Percentiles rank a stretch among this genome's conserved stretches.
Evolutionary conservation across 2,797 vertebrate species (phyloP).

Genomic region (Hypotaenidia philippensis): DNA sequence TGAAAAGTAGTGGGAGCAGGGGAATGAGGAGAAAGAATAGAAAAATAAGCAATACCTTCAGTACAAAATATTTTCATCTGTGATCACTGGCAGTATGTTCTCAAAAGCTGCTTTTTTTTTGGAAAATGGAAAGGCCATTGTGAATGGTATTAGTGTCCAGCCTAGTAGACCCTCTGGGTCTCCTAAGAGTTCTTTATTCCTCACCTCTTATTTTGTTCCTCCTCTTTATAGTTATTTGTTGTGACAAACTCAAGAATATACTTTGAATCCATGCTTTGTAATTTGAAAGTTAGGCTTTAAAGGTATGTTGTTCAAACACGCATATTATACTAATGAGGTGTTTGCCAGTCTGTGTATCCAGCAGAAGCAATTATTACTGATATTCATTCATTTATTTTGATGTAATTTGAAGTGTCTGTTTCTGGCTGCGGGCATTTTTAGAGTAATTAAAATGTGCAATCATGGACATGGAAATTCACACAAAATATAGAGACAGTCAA

Average conservation of each 20-base stretch:
- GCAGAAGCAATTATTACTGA: slow-evolving; percentile 12
- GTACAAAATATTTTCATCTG: not conserved
- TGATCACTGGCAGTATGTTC: not conserved
- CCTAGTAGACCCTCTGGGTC: not conserved
- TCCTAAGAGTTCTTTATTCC: not conserved
- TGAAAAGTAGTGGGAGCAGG: not conserved
- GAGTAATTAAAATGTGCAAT: not conserved
- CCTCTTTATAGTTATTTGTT: not conserved
- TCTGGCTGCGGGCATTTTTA: not conserved
- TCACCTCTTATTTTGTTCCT: not conserved
- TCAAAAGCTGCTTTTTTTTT: not conserved
- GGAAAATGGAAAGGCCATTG: not conserved
- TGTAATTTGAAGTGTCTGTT: not conserved
- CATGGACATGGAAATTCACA: not conserved
- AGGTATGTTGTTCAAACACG: not conserved
- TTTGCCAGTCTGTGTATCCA: not conserved
- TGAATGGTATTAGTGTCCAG: not conserved
- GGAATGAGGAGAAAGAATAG: not conserved
- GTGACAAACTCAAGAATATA: not conserved
- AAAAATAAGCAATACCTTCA: not conserved
- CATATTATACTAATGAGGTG: not conserved
- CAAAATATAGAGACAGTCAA: not conserved
- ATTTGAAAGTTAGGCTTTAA: slow-evolving; percentile 15
- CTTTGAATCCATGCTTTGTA: not conserved
- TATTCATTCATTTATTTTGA: not conserved